These are phyloP conservation scores for Nebria brevicollis DNA, from an alignment of 2,888 invertebrate species.

Conservation along the genomic window DNA sequence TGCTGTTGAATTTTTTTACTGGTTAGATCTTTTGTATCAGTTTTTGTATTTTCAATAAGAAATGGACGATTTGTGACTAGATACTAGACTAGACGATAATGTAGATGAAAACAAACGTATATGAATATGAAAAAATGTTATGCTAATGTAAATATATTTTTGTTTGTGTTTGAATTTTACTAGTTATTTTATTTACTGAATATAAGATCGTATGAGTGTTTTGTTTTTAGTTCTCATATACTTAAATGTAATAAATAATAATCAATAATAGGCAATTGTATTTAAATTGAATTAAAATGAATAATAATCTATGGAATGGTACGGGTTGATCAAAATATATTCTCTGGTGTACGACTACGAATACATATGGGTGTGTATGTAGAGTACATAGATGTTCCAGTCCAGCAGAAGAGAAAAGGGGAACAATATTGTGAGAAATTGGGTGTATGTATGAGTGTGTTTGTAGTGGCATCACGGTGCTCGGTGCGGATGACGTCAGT, in stretches of 20 bases:
- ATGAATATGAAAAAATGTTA: too few relatives aligned
- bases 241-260: background rate
- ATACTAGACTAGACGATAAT: too few relatives aligned
- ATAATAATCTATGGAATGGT: background rate
- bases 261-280: background rate
- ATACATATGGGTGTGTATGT: too few relatives aligned
- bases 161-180: too few relatives aligned
- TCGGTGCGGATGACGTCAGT: conserved; percentile 32
- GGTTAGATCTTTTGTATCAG: too few relatives aligned
- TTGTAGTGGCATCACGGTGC: background rate
- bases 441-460: conserved; percentile 1
- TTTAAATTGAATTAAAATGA: background rate
- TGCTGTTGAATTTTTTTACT: too few relatives aligned
- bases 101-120: too few relatives aligned
- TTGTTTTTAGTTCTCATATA: background rate
- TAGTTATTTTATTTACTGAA: too few relatives aligned
- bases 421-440: background rate
- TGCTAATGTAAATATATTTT: too few relatives aligned
- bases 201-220: background rate
- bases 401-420: background rate
- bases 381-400: background rate
- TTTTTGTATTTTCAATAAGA: too few relatives aligned
- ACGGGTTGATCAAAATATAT: background rate
- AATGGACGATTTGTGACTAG: too few relatives aligned
- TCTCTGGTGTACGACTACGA: background rate